These are phyloP conservation scores for Palloptera scutellata DNA, from an alignment of 2,888 invertebrate genomes.

Conservation along the genomic window DNA sequence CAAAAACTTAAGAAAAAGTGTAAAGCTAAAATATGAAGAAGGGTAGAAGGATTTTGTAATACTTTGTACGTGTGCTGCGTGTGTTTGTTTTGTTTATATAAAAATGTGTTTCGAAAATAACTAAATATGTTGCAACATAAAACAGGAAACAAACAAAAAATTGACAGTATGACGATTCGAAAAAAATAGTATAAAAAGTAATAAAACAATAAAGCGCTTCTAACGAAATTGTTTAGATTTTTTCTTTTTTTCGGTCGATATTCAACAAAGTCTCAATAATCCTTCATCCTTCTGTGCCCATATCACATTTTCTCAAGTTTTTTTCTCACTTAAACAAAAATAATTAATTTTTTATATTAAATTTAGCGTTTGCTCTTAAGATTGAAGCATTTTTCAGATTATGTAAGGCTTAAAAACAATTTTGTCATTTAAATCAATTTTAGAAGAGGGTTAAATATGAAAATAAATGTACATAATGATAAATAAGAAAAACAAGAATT, in stretches of 20 bases:
- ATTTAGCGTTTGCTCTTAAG: constrained; percentile 31
- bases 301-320: constrained; percentile 41
- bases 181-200: constrained; percentile 30
- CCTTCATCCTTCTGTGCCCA: constrained; percentile 55
- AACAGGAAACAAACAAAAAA: constrained; percentile 31
- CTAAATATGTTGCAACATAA: constrained; percentile 25
- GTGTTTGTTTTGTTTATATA: constrained; percentile 13
- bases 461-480: constrained; percentile 34
- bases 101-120: neutral
- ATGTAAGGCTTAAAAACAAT: constrained; percentile 19
- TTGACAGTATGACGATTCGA: constrained; percentile 30
- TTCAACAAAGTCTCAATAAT: constrained; percentile 52
- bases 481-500: constrained; percentile 34
- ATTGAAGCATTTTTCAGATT: constrained; percentile 41
- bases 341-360: neutral
- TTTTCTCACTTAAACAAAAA: constrained; percentile 22
- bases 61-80: constrained; percentile 32
- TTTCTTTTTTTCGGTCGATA: constrained; percentile 65
- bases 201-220: constrained; percentile 8
- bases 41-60: constrained; percentile 54
- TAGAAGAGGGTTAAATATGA: constrained; percentile 34
- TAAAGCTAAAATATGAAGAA: constrained; percentile 37
- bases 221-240: constrained; percentile 62
- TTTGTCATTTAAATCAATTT: constrained; percentile 21
- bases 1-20: constrained; percentile 56